A percentile compares a stretch with the other conserved stretches of the same genome.
These are phyloP conservation scores for Thereva nobilitata DNA, from an alignment of 2,888 invertebrate species.

Conservation along the genomic window DNA sequence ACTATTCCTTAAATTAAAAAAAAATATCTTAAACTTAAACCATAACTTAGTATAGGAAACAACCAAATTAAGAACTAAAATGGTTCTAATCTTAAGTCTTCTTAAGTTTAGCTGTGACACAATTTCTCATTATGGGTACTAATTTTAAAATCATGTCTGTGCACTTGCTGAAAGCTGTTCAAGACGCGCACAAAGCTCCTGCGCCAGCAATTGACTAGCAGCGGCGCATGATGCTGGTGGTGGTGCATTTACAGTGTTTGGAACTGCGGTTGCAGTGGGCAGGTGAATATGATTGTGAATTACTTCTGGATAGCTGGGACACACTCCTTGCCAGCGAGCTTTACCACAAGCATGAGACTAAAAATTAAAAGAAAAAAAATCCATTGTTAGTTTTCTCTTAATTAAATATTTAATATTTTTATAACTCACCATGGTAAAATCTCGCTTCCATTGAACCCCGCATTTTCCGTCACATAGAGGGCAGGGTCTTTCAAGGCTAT, in stretches of 20 bases:
- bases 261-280: constrained; percentile 19
- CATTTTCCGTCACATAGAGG: constrained; percentile 76
- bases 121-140: background rate
- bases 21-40: constrained; percentile 24
- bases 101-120: constrained; percentile 26
- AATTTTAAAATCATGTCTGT: constrained; percentile 54
- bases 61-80: constrained; percentile 33
- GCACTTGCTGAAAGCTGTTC: constrained; percentile 60
- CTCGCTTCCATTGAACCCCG: constrained; percentile 72
- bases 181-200: constrained; percentile 61
- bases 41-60: constrained; percentile 30
- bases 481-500: constrained; percentile 75
- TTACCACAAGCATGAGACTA: constrained; percentile 73
- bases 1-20: constrained; percentile 7
- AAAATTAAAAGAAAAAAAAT: constrained; percentile 29
- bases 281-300: constrained; percentile 46
- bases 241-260: background rate
- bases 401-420: background rate
- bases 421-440: constrained; percentile 72
- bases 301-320: constrained; percentile 60
- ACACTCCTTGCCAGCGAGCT: constrained; percentile 73
- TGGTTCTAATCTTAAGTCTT: constrained; percentile 29
- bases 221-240: constrained; percentile 52
- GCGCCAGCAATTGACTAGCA: constrained; percentile 58
- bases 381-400: constrained; percentile 8